These are phyloP conservation scores for Polypedilum pembai DNA, from an alignment of 1,140 invertebrate genomes.

Conservation along the genomic window DNA sequence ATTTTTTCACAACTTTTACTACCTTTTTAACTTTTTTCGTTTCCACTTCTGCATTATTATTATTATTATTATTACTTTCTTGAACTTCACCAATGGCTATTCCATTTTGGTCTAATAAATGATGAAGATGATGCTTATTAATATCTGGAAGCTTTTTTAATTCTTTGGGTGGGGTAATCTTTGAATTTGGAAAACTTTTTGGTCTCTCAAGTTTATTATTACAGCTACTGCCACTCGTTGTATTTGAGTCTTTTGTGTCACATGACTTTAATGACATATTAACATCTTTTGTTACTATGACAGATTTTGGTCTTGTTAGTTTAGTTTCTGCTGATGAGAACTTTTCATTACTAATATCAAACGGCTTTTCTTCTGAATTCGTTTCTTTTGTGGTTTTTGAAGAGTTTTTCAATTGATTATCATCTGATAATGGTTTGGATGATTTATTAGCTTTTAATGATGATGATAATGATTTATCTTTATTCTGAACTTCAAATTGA, in stretches of 20 bases:
- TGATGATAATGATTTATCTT: constrained; percentile 36
- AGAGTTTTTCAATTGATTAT: neutral
- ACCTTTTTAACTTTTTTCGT: constrained; percentile 35
- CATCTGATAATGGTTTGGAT: too few relatives aligned
- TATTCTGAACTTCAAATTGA: constrained; percentile 32
- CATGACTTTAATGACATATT: too few relatives aligned
- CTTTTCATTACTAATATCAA: constrained; percentile 39
- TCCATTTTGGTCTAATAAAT: constrained; percentile 36
- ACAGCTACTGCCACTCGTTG: neutral
- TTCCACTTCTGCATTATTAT: constrained; percentile 27
- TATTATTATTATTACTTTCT: constrained; percentile 29
- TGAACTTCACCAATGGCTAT: neutral
- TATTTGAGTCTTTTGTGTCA: too few relatives aligned
- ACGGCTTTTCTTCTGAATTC: neutral
- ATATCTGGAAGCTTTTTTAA: constrained; percentile 33
- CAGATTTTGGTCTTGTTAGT: constrained; percentile 51
- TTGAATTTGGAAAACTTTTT: constrained; percentile 50
- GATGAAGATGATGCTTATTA: constrained; percentile 29
- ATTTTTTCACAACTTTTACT: constrained; percentile 30
- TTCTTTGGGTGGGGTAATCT: constrained; percentile 41
- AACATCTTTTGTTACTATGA: constrained; percentile 35
- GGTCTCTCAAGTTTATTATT: constrained; percentile 32
- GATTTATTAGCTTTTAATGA: too few relatives aligned
- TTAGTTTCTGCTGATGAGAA: constrained; percentile 46
- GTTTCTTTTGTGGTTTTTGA: neutral